Conservation (phyloP, 2,797 vertebrate genomes). For the Mus minutoides region DNA sequence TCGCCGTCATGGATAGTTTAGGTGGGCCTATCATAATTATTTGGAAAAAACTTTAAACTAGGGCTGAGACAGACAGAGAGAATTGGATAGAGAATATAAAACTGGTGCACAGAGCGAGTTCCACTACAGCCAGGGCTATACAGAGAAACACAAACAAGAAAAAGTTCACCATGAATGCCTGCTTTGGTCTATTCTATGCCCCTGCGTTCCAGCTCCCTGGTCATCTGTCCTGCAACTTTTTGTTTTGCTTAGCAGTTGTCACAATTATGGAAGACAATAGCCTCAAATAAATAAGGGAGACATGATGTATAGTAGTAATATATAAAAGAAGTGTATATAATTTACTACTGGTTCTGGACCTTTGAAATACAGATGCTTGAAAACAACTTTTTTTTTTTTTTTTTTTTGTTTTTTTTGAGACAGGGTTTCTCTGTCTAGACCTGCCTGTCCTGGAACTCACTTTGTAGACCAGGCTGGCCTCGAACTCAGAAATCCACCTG, state of each 20-base stretch:
- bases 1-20: conserved; percentile 21
- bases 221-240: conserved; percentile 26
- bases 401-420: neutral
- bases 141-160: neutral
- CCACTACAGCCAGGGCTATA: neutral
- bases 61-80: neutral
- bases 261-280: conserved; percentile 36
- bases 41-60: conserved; percentile 8
- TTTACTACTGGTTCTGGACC: neutral
- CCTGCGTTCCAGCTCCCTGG: neutral
- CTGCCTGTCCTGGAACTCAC: no score
- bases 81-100: neutral
- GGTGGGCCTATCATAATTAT: neutral
- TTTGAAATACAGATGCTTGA: conserved; percentile 59
- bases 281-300: conserved; percentile 49
- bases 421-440: no score
- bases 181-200: neutral
- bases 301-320: neutral
- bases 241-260: neutral
- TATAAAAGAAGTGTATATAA: neutral
- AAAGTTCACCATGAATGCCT: neutral
- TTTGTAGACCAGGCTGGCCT: no score
- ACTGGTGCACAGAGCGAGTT: neutral
- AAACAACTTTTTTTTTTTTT: conserved; percentile 27
- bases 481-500: no score